Base-by-base conservation (phyloP, 2,797 vertebrate species). In the Arrhamphus sclerolepis region DNA sequence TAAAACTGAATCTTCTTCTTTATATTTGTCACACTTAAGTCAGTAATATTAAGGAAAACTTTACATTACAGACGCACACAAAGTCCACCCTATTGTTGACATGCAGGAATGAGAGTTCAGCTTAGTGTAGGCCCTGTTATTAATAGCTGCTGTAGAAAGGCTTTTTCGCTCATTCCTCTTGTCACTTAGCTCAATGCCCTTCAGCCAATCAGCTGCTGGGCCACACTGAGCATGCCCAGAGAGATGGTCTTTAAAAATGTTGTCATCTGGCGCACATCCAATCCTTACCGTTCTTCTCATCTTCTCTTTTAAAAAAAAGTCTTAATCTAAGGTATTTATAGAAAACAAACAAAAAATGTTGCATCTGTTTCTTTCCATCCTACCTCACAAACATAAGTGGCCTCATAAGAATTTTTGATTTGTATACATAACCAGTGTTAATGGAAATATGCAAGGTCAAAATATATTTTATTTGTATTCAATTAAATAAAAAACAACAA, bases 91-190 rank as follows among this genome's bases (percentile, higher is more conserved):
- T 10, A 38, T 71, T 72, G 70, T 70, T 63, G 43, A 63, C 70
- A 46, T 72, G 56, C 52, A 17, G 44, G 8, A 50, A 13, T 40
- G 39, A 65, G 34, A 46, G 63, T 78, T 74, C 13, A 69, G 21
- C 34, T 69, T 46, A 61, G 46, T 63, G 56, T 43, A 46, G 49
- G 44, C 68, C 77, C 57, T 72, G 59, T 82, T 87, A 81, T 78
- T 72, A 82, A 78, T 71, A 82, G 72, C 68, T 60, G 29, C 42
- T 39, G 31, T 19, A 70, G 50, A 72, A 40, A 6, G 42, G 55
- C 66, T 62, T 70, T 79, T 77, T 51, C 29, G 44, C 64, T 5
- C 1, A 51, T 46, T 68, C 66, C 18, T 29, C n/a, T 41, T 3
- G 34, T 38, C 34, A 38, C 50, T 66, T 62, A 70, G 41, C 46